These are phyloP conservation scores for Dugesia japonica DNA, from an alignment of 2,888 invertebrate genomes.

Conservation along the genomic window DNA sequence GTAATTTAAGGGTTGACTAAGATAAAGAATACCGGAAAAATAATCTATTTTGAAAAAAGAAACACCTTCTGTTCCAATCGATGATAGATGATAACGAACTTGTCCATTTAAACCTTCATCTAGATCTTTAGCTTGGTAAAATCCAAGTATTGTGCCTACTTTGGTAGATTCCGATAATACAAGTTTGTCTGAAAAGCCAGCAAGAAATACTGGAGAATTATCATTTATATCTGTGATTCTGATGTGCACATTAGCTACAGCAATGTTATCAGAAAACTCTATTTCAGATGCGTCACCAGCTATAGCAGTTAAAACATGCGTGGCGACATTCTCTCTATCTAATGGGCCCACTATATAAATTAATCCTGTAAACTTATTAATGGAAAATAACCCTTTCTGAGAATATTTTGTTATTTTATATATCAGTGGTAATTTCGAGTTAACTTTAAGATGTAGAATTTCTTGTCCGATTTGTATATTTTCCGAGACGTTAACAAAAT, in stretches of 20 bases:
- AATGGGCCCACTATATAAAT: neutral
- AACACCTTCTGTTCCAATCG: neutral
- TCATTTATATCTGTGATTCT: neutral
- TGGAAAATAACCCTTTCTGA: neutral
- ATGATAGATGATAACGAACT: neutral
- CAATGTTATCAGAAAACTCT: neutral
- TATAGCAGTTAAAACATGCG: neutral
- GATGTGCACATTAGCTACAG: neutral
- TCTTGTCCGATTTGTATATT: neutral
- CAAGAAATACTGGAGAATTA: neutral
- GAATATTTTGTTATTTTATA: neutral
- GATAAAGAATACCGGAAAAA: neutral
- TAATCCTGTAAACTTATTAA: neutral
- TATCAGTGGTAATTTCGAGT: neutral
- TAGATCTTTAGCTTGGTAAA: neutral
- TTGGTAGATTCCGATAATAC: neutral
- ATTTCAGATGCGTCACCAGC: neutral
- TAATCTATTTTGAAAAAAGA: neutral
- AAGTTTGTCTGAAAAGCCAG: neutral
- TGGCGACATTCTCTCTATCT: neutral
- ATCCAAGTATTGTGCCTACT: neutral
- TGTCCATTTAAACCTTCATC: neutral
- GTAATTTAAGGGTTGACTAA: neutral
- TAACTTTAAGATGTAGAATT: neutral
- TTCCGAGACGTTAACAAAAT: neutral